Evolutionary conservation across 1,140 invertebrate species (phyloP), one percentile per base, ranked within the genome.

Genomic region (Hylaeus anthracinus): DNA sequence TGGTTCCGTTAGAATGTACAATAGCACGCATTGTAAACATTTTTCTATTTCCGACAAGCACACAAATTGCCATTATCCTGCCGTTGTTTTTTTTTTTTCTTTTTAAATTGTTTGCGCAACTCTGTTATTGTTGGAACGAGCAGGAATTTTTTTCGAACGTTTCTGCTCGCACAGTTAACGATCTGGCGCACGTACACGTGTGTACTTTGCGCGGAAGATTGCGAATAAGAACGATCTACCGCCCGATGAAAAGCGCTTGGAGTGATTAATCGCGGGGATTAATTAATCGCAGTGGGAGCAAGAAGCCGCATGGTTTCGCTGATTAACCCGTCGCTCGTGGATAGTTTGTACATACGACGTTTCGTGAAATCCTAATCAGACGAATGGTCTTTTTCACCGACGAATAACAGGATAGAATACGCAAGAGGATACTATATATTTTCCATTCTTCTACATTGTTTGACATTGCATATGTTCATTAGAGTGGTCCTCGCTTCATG

Each of bases 361-460:
- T 89, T 89, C 77, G 80, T 77, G 83, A 87, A 83, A 86, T 89
- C 84, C 84, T 86, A 89, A 89, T 90, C 88, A 90, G 81, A 86
- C 86, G 87, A 88, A 88, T 89, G 87, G 83, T 86, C 89, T 88
- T 90, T 90, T 90, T 89, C 88, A 90, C 53, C 65, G 65, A 45
- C 75, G 82, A 83, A 86, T 82, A 80, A 78, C 82, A 71, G 84
- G 82, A 88, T 82, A 72, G 61, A 81, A 74, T 85, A 65, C 86
- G 76, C 82, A 75, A 26, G 80, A 83, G 41, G 63, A 74, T 66
- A 75, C 45, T 86, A 26, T 71, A 74, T 51, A 61, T 73, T 64
- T 66, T 55, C 60, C 73, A 63, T 73, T 63, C 39, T 41, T n/a
- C 73, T 26, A 26, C 43, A 64, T 86, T 71, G 43, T 86, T 82